These are phyloP conservation scores for Galerucella calmariensis DNA, from an alignment of 2,888 invertebrate species.

Conservation along the genomic window DNA sequence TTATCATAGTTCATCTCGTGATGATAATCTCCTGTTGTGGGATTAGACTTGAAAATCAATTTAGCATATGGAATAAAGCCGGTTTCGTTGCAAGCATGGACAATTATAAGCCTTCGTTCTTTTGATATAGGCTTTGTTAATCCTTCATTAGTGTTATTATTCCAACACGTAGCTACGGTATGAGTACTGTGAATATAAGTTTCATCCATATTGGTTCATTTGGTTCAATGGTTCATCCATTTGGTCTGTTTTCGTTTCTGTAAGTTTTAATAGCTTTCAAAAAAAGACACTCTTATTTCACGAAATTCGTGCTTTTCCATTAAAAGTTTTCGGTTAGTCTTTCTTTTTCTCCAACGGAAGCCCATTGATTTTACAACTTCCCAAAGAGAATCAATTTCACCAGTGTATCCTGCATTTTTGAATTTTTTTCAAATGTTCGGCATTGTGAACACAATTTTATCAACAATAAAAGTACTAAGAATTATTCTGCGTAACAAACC, in stretches of 20 bases:
- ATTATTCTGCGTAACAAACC: too few species aligned
- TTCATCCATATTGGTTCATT: constrained; percentile 32
- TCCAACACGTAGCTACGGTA: constrained; percentile 1
- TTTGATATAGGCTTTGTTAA: neutral
- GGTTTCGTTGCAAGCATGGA: neutral
- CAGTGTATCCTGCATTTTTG: too few species aligned
- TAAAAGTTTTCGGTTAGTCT: constrained; percentile 3
- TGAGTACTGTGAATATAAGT: constrained; percentile 14
- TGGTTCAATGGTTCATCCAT: too few species aligned
- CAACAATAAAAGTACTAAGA: too few species aligned
- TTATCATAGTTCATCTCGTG: too few species aligned
- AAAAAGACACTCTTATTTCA: constrained; percentile 2
- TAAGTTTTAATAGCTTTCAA: constrained; percentile 21
- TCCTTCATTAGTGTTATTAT: neutral
- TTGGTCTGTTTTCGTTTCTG: constrained; percentile 19
- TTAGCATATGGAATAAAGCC: neutral
- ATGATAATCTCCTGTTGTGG: constrained; percentile 1
- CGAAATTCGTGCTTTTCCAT: constrained; percentile 21
- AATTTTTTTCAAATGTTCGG: too few species aligned
- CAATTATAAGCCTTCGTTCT: too few species aligned
- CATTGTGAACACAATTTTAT: too few species aligned
- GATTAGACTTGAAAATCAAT: constrained; percentile 5
- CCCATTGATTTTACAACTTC: too few species aligned
- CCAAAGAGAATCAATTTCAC: too few species aligned
- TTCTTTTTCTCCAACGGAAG: constrained; percentile 21